Evolutionary conservation across 2,888 invertebrate species (phyloP).

Genomic region (Stenchaetothrips biformis): DNA sequence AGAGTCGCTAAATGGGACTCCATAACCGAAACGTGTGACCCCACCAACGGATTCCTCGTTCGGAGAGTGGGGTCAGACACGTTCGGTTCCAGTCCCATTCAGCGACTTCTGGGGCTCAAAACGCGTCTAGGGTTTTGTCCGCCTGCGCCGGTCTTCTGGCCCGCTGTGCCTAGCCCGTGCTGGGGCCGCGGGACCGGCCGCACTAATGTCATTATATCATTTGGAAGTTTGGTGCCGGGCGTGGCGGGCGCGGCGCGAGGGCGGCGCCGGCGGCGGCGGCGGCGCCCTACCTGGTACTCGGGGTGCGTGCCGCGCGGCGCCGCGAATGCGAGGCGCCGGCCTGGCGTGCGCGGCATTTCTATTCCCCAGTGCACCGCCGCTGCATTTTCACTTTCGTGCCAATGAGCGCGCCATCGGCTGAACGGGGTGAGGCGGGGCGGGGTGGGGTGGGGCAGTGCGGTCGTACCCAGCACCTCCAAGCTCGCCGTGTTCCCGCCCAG

Average conservation of each 20-base stretch:
- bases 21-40: no score
- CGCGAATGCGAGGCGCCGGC: not conserved
- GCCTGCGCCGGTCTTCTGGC: no score
- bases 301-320: not conserved
- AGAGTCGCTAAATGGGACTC: no score
- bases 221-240: conserved; percentile 20
- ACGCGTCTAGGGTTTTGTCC: no score
- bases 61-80: no score
- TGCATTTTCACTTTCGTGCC: conserved; percentile 18
- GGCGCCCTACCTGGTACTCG: not conserved
- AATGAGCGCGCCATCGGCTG: not conserved
- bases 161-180: not conserved
- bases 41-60: no score
- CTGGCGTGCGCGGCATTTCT: not conserved
- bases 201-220: conserved; percentile 24
- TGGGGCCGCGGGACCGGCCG: not conserved
- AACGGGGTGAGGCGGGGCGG: not conserved
- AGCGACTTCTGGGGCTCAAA: no score
- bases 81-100: no score
- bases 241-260: not conserved
- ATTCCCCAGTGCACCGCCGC: not conserved
- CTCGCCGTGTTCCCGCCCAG: not conserved
- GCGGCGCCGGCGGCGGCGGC: not conserved
- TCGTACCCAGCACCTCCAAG: conserved; percentile 19
- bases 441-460: not conserved